A percentile compares a stretch with the other conserved stretches of the same genome.
phyloP scores from a whole-genome alignment of 2,113 vertebrate species.

The Tupaia tana region DNA sequence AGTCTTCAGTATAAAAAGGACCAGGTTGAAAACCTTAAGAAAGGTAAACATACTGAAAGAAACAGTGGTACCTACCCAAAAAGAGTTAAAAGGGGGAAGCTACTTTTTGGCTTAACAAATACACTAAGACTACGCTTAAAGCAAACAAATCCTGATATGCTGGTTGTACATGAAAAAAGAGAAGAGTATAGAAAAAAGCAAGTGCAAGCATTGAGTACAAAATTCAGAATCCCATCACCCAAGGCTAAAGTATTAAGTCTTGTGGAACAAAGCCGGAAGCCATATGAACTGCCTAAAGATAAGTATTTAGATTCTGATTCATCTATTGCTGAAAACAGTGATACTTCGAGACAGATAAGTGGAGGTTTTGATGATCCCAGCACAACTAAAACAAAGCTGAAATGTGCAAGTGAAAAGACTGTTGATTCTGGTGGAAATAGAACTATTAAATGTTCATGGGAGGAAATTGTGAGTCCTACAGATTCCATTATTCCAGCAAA shows the following conservation, averaged over 20 bases:
- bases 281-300: constrained; percentile 48
- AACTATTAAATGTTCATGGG: background rate
- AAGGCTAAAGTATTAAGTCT: constrained; percentile 70
- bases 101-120: constrained; percentile 92
- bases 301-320: constrained; percentile 50
- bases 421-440: accelerated
- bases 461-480: background rate
- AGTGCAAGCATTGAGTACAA: constrained; percentile 69
- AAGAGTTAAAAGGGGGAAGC: constrained; percentile 80
- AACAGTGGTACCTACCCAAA: constrained; percentile 55
- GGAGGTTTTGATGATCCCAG: background rate
- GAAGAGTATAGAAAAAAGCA: constrained; percentile 84
- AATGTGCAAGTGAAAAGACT: background rate
- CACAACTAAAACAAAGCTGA: constrained; percentile 18
- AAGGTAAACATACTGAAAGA: constrained; percentile 66
- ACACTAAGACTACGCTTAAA: constrained; percentile 91
- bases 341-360: constrained; percentile 81
- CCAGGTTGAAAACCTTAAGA: constrained; percentile 44
- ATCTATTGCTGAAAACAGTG: constrained; percentile 81
- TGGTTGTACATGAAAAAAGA: constrained; percentile 86
- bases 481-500: constrained; percentile 6
- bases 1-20: constrained; percentile 63
- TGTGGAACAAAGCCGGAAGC: constrained; percentile 45
- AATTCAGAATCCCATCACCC: constrained; percentile 44
- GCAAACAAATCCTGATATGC: constrained; percentile 84